Evolutionary conservation across 2,888 invertebrate genomes (phyloP), one percentile per base, ranked within the genome.

Genomic region (Chaitophorus viminalis): DNA sequence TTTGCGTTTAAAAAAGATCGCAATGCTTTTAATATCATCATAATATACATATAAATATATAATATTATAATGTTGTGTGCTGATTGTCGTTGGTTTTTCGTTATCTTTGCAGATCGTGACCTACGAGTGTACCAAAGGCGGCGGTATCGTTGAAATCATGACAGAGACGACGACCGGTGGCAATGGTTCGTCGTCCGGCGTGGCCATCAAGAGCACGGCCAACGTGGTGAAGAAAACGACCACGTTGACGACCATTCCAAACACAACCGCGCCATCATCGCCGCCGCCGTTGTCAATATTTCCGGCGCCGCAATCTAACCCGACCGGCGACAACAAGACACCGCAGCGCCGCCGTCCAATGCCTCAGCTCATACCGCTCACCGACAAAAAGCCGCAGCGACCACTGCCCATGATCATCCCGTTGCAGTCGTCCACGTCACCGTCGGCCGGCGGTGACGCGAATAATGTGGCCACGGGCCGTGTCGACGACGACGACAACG

Each of bases 401-500:
- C 29, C 25, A 0, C 6, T 25, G 31, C 70, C 82, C 8, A 3
- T 72, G 60, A 14, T 75, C 3, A 11, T 75, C 78, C 78, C 21
- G 33, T 18, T 74, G n/a, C 54, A 29, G 18, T 25, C 14, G 65
- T 2, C 11, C 46, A 25, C 46, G 29, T 18, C 79, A 70, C 74
- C 39, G 78, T 54, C 83, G 6, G 68, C n/a, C 21, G 33, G 9
- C 70, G 25, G 8, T 25, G 25, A 60, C 60, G 60, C 60, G 60
- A 60, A 21, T n/a, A n/a, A n/a, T 11, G 21, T 60, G 18, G 3
- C 54, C 60, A 21, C 60, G 60, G 60, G 8, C 92, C 88, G 92
- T 92, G 91, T 92, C 89, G 92, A 92, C 89, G 91, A 92, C 87
- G 92, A 92, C n/a, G n/a, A n/a, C n/a, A n/a, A n/a, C n/a, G 91